These are phyloP conservation scores for Hestina assimilis DNA, from an alignment of 1,140 invertebrate species.

Conservation along the genomic window DNA sequence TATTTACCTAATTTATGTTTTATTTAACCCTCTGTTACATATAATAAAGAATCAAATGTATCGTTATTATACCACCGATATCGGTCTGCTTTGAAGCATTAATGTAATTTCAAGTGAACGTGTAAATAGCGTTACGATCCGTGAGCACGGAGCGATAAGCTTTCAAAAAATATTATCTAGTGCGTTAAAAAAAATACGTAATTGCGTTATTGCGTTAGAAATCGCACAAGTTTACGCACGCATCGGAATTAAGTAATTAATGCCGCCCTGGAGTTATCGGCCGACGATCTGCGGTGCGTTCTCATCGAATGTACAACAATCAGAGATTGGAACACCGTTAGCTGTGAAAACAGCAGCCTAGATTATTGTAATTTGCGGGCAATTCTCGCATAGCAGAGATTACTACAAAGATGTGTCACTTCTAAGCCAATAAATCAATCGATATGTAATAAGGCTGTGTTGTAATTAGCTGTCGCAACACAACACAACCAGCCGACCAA, in stretches of 20 bases:
- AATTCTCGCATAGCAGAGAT: constrained; percentile 49
- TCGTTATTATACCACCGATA: constrained; percentile 7
- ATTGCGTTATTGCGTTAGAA: constrained; percentile 68
- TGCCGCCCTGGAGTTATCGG: constrained; percentile 55
- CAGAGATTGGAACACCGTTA: constrained; percentile 50
- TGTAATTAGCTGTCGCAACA: too few relatives aligned
- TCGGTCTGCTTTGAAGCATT: constrained; percentile 20
- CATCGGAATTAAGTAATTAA: constrained; percentile 75
- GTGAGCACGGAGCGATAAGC: constrained; percentile 63
- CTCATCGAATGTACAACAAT: constrained; percentile 57
- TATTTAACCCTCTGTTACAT: background rate
- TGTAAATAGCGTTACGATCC: constrained; percentile 61
- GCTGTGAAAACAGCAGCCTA: constrained; percentile 57
- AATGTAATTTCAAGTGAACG: constrained; percentile 44
- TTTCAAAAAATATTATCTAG: constrained; percentile 63
- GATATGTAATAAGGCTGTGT: too few relatives aligned
- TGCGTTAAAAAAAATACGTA: constrained; percentile 63
- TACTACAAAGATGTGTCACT: too few relatives aligned
- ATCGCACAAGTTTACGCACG: constrained; percentile 62
- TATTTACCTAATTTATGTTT: constrained; percentile 14
- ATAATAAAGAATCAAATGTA: constrained; percentile 11
- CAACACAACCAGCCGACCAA: too few relatives aligned
- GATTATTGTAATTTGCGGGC: constrained; percentile 53
- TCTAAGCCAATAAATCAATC: too few relatives aligned
- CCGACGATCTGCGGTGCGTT: constrained; percentile 59